Evolutionary conservation across 2,888 invertebrate species (phyloP), one percentile per base, ranked within the genome.

Genomic region (Cephus nigrinus): DNA sequence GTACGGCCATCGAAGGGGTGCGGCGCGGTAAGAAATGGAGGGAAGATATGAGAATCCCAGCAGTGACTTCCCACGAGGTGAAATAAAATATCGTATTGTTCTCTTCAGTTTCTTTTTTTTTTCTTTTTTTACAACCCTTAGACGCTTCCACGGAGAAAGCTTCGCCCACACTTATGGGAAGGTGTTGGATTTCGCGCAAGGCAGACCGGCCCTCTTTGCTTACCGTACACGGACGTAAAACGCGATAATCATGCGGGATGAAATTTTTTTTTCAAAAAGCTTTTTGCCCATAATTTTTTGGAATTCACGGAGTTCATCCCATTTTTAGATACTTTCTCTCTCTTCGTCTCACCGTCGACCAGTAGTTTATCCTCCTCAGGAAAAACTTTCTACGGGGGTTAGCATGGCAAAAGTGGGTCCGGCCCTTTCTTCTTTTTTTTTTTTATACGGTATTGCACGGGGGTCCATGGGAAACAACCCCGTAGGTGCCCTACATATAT

Each of bases 11-110:
- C 4, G 36, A 36, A 36, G 36, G 4, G 40, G 15, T 12, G 11
- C 3, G 40, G 4, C 4, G 40, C 4, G 40, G 4, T 40, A 40
- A 40, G 40, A 40, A 40, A 15, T 15, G 15, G 15, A 55, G 55
- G 55, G 9, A 23, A 55, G 55, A 55, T 55, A 55, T 5, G 5
- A 32, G 31, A 73, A 74, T 77, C 77, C 76, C 81, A 80, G 77
- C 77, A 79, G 81, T 78, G 75, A 34, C 79, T 81, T 82, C 81
- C 78, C 84, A 85, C 83, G 82, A 73, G 73, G 76, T 78, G 83
- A 83, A 84, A 84, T 78, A 78, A 78, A 83, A 83, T 84, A 84
- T 83, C 81, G 80, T 78, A 79, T 73, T 81, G 78, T 80, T 80
- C 79, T 76, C 76, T 79, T 78, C 75, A 23, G 5, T 23, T 23